Evolutionary conservation across 1,140 invertebrate genomes (phyloP), one percentile per base, ranked within the genome.

Genomic region (Lasioglossum baleicum): DNA sequence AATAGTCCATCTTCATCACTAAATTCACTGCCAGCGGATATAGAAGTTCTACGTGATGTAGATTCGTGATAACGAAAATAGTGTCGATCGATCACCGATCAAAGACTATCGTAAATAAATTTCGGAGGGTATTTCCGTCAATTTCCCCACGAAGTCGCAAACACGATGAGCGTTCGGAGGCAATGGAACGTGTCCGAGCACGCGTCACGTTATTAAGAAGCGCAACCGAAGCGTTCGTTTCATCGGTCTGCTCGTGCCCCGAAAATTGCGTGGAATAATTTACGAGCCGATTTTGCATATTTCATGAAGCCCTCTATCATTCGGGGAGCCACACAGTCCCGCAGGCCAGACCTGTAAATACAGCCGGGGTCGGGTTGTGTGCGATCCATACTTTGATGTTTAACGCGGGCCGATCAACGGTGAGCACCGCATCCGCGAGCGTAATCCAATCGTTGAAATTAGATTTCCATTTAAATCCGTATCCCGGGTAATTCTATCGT

Each of bases 261-360:
- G 75, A 77, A 77, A 77, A 77, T 63, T 77, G 67, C 67, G 67
- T 77, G 31, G 67, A 71, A 77, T 77, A 77, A 77, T 77, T 77
- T 71, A 77, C 31, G 8, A 22, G 3, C 20, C 17, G 53, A 35
- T 73, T 79, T 56, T 79, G 69, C 76, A 79, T 79, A 65, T 72
- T 79, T 65, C 48, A 79, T 64, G 60, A 64, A 71, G 22, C 40
- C 40, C 68, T 26, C 20, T 31, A 72, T 63, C n/a, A 42, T 22
- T 56, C 35, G 6, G 35, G 17, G 42, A 26, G 42, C 22, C 13
- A n/a, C 10, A 11, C 44, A 13, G 44, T 11, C 40, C 17, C 2
- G 26, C 26, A 8, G 13, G 15, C 10, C 15, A 2, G 5, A 7
- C 7, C 40, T 4, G 44, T 65, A 79, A 65, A 72, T 42, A 71